Evolutionary conservation across 2,113 vertebrate species (phyloP).

Genomic region (Perognathus longimembris): DNA sequence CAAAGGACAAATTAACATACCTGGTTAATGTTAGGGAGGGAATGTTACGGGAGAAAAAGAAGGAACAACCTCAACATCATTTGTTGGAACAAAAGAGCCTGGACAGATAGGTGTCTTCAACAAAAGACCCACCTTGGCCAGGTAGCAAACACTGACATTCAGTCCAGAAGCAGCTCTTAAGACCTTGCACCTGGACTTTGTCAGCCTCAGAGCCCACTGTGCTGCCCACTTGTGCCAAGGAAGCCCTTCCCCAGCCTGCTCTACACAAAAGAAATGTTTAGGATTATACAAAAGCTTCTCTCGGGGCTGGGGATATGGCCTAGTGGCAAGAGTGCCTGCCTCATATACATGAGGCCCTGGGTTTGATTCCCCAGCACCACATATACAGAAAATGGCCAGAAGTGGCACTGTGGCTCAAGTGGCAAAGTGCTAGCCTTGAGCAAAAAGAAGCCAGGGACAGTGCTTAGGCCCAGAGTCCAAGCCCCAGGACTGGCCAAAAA

Average conservation of each 20-base stretch:
- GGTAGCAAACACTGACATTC: background rate
- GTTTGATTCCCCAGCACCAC: too few species aligned
- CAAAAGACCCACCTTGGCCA: background rate
- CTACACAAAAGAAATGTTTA: background rate
- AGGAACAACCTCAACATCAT: background rate
- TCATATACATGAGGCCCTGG: too few species aligned
- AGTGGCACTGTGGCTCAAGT: too few species aligned
- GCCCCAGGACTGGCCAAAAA: too few species aligned
- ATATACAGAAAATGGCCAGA: too few species aligned
- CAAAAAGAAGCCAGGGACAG: too few species aligned
- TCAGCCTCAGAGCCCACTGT: background rate
- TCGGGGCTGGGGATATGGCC: too few species aligned
- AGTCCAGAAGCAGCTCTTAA: background rate
- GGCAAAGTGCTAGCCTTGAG: too few species aligned
- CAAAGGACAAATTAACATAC: slow-evolving; percentile 42
- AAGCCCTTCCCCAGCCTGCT: slow-evolving; percentile 23
- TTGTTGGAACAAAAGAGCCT: background rate
- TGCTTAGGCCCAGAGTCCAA: too few species aligned
- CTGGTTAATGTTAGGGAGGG: too few species aligned
- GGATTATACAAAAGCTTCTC: slow-evolving; percentile 5
- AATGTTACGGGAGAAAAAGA: background rate
- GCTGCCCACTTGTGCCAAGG: background rate
- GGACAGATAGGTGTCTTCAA: background rate
- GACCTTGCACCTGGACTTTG: background rate
- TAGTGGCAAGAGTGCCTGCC: too few species aligned